A percentile compares a stretch with the other conserved stretches of the same genome.
Evolutionary conservation across 2,797 vertebrate genomes (phyloP).

Genomic region (Gobionotothen gibberifrons): DNA sequence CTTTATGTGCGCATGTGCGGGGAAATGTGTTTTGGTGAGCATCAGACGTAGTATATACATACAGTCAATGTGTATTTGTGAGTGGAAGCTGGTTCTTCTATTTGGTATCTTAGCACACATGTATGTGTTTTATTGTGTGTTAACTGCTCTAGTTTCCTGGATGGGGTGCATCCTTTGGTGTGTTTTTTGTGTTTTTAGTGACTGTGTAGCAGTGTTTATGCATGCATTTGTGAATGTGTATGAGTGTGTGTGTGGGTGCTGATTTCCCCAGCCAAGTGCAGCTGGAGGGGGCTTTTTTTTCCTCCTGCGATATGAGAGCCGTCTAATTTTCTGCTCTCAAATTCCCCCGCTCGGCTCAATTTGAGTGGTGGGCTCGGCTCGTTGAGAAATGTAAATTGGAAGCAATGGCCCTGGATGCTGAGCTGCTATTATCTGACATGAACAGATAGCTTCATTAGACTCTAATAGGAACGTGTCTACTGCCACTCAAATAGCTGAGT

Average conservation of each 20-base stretch:
- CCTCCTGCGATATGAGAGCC: slow-evolving; percentile 75
- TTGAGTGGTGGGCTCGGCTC: slow-evolving; percentile 84
- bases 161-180: slow-evolving; percentile 11
- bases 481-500: slow-evolving; percentile 75
- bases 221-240: slow-evolving; percentile 26
- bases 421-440: slow-evolving; percentile 87
- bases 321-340: slow-evolving; percentile 88
- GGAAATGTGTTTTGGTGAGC: slow-evolving; percentile 27
- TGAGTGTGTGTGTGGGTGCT: slow-evolving; percentile 48
- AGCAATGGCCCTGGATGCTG: slow-evolving; percentile 83
- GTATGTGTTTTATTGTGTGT: not conserved
- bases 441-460: slow-evolving; percentile 87
- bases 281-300: slow-evolving; percentile 75
- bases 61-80: not conserved
- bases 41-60: not conserved
- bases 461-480: slow-evolving; percentile 82
- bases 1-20: not conserved
- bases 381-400: slow-evolving; percentile 89
- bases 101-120: slow-evolving; percentile 9
- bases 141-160: slow-evolving; percentile 5
- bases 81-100: not conserved
- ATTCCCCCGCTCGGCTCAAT: slow-evolving; percentile 85
- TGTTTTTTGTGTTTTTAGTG: slow-evolving; percentile 9
- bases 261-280: slow-evolving; percentile 74
- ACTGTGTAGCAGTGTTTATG: slow-evolving; percentile 9